Percentiles rank a stretch among this genome's conserved stretches.
These are phyloP conservation scores for Drosophila lacteicornis DNA, from an alignment of 1,140 invertebrate genomes.

Conservation along the genomic window DNA sequence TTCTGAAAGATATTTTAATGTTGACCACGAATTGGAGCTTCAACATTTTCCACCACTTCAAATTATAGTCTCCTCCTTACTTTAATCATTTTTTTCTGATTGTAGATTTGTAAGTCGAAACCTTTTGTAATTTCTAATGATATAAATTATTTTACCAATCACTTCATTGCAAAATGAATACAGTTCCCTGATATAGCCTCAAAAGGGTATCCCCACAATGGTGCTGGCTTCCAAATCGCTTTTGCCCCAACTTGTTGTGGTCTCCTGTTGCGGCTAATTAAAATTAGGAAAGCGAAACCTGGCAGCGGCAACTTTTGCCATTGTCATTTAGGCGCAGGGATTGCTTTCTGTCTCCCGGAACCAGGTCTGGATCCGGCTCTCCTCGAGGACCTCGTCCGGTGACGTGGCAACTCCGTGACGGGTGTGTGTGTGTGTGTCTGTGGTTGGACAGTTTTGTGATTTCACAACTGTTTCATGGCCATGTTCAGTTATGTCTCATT, in stretches of 20 bases:
- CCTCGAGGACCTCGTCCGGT: slow-evolving; percentile 13
- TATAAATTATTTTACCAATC: no score
- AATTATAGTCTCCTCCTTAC: no score
- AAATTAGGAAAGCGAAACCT: slow-evolving; percentile 63
- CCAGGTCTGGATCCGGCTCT: neutral
- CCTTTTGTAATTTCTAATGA: no score
- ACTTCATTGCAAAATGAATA: no score
- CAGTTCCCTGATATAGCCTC: neutral
- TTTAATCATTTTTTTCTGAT: no score
- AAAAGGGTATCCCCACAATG: slow-evolving; percentile 7
- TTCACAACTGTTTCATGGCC: slow-evolving; percentile 48
- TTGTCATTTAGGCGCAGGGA: slow-evolving; percentile 57
- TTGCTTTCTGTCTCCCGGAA: slow-evolving; percentile 23
- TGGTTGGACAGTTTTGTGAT: slow-evolving; percentile 48
- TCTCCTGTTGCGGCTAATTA: slow-evolving; percentile 65
- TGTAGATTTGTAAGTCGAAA: no score
- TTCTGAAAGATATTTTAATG: no score
- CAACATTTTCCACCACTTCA: no score
- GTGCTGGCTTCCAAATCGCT: neutral
- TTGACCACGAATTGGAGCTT: no score
- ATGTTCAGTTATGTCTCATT: slow-evolving; percentile 46
- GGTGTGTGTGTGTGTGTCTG: slow-evolving; percentile 2
- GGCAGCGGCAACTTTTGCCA: slow-evolving; percentile 34
- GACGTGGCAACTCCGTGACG: slow-evolving; percentile 23
- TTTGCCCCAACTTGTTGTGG: slow-evolving; percentile 20